Percentiles rank a stretch among this genome's conserved stretches.
Conservation (phyloP, 2,888 invertebrate species). For the Tachina lurida region DNA sequence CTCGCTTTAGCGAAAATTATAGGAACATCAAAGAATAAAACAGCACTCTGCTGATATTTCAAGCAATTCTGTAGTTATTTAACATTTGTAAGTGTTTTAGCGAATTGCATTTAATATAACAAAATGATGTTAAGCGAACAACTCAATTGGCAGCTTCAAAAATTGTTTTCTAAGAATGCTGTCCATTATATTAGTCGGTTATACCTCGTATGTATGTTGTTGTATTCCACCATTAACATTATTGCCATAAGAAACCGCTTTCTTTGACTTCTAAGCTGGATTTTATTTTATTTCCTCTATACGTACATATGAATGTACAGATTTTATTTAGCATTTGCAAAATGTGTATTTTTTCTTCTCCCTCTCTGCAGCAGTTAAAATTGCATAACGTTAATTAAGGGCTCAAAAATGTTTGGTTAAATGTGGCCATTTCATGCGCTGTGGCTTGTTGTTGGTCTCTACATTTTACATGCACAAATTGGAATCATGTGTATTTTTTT, state of each 20-base stretch:
- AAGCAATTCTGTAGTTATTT: slow-evolving; percentile 17
- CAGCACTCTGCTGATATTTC: background rate
- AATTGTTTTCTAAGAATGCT: slow-evolving; percentile 73
- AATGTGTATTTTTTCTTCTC: slow-evolving; percentile 4
- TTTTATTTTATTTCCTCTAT: slow-evolving; percentile 43
- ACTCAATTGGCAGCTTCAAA: slow-evolving; percentile 69
- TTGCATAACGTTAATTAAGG: slow-evolving; percentile 78
- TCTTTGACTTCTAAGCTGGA: slow-evolving; percentile 54
- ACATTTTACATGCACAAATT: slow-evolving; percentile 57
- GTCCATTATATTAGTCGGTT: slow-evolving; percentile 53
- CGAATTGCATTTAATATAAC: slow-evolving; percentile 55
- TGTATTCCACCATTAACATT: slow-evolving; percentile 32
- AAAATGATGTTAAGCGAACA: slow-evolving; percentile 65
- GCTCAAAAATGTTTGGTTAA: slow-evolving; percentile 69
- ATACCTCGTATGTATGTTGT: background rate
- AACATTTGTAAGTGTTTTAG: slow-evolving; percentile 52
- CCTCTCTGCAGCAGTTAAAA: slow-evolving; percentile 40
- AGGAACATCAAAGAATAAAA: background rate
- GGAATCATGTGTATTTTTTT: slow-evolving; percentile 20
- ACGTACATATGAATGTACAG: slow-evolving; percentile 1
- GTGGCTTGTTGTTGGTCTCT: slow-evolving; percentile 12
- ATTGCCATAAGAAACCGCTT: slow-evolving; percentile 44
- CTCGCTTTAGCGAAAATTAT: too few relatives aligned
- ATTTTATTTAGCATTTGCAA: slow-evolving; percentile 37
- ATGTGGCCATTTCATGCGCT: slow-evolving; percentile 34